Percentiles rank a stretch among this genome's conserved stretches.
Conservation (phyloP, 2,113 vertebrate genomes). For the Mesitornis unicolor region DNA sequence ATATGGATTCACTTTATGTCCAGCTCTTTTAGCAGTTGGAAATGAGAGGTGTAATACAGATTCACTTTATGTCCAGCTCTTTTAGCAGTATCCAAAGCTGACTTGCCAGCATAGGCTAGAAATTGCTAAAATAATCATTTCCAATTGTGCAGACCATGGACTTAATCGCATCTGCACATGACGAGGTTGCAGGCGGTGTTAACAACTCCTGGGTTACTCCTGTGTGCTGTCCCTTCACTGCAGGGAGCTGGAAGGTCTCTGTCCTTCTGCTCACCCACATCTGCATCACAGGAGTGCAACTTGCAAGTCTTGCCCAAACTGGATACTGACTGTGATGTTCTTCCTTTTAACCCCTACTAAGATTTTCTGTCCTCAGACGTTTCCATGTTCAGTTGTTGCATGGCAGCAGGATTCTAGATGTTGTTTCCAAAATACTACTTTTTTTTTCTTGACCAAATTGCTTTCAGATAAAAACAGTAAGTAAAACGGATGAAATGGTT, state of each 20-base stretch:
- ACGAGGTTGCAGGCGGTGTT: background rate
- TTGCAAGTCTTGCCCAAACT: background rate
- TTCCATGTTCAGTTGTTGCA: background rate
- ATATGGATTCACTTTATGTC: background rate
- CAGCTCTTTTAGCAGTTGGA: background rate
- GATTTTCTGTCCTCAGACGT: background rate
- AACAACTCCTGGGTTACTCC: background rate
- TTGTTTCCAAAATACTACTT: background rate
- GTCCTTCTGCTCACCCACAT: background rate
- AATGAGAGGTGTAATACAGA: background rate
- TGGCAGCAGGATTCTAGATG: background rate
- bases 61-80: background rate
- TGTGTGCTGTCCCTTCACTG: background rate
- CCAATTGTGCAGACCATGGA: background rate
- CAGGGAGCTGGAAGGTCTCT: background rate
- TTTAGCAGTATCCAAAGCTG: background rate
- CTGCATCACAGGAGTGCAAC: rapidly evolving
- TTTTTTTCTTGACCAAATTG: background rate
- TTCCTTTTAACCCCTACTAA: background rate
- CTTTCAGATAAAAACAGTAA: background rate
- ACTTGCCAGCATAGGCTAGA: background rate
- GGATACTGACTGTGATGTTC: background rate
- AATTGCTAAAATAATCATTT: background rate
- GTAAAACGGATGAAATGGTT: background rate
- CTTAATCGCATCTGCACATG: background rate